Base-by-base conservation (phyloP, 30 jellyfish, hydroid and myxozoan genomes). In the Nemopilema nomurai region DNA sequence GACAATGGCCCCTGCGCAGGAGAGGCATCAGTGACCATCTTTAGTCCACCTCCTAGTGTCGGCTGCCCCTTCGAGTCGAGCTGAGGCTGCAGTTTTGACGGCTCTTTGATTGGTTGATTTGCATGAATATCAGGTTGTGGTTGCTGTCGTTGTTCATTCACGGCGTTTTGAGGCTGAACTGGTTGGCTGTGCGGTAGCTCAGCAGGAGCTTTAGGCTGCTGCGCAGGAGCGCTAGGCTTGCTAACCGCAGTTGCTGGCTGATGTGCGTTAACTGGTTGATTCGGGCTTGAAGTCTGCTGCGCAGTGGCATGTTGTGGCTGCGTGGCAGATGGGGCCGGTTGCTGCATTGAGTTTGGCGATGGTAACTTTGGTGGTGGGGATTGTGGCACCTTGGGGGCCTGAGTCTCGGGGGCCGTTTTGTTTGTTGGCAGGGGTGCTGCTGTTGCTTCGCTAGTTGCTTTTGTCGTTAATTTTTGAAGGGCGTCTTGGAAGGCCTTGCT, bases 361-460 rank as follows among this genome's bases (percentile, higher is more conserved):
- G 50, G 50, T 22, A 71, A 71, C 75, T 76, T 76, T 19, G 51
- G 30, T 16, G 76, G 66, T 41, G 86, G 74, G 62, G 74, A 30
- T 1, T 49, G 62, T 32, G 86, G 27, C 52, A 30, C 41, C 83
- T 52, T 31, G 18, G 74, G 9, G 51, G 28, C 70, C 52, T 21
- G 63, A 68, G 65, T 25, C 8, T 0, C 51, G 18, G 25, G n/a
- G 1, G 51, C 96, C 41, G 32, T 67, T 74, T 85, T 79, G n/a
- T 79, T 79, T 23, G 65, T 62, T 20, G 57, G 26, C n/a, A 27
- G 28, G 30, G 62, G 71, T 8, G 25, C 51, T 20, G 50, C 18
- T 53, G 68, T 50, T 28, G 76, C 49, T 74, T 85, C 90, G 96
- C 98, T 91, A 91, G 98, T 91, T 91, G 98, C 98, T 91, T 91